Conservation (phyloP, 1,140 invertebrate genomes). For the Nebria ingens region DNA sequence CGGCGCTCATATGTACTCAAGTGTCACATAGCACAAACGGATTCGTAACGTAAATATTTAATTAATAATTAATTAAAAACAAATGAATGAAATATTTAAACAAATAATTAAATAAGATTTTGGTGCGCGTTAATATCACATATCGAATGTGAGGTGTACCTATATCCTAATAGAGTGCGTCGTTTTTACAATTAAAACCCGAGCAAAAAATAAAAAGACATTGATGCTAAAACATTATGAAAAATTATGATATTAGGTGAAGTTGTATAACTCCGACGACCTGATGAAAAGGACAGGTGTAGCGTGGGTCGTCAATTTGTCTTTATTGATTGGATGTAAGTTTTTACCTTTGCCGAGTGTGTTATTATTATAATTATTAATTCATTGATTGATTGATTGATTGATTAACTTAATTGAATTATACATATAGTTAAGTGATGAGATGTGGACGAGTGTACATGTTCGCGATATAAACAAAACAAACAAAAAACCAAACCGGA, state of each 20-base stretch:
- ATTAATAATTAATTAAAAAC: conserved; percentile 21
- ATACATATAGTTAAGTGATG: conserved; percentile 6
- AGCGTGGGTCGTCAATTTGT: conserved; percentile 1
- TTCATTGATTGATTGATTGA: conserved; percentile 1
- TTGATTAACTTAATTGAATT: conserved; percentile 1
- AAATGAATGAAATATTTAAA: neutral
- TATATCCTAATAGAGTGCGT: conserved; percentile 8
- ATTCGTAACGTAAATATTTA: conserved; percentile 16
- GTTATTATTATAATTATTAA: conserved; percentile 1
- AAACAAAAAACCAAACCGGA: too few relatives aligned
- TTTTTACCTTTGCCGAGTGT: conserved; percentile 9
- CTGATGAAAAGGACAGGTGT: neutral
- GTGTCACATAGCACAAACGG: conserved; percentile 27
- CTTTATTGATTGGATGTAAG: conserved; percentile 5
- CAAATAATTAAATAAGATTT: neutral
- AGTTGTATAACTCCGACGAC: conserved; percentile 6
- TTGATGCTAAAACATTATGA: conserved; percentile 11
- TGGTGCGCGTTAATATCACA: conserved; percentile 25
- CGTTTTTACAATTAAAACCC: conserved; percentile 13
- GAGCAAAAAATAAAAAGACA: conserved; percentile 12
- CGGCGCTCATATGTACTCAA: conserved; percentile 4
- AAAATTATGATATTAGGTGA: conserved; percentile 13
- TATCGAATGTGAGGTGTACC: conserved; percentile 26
- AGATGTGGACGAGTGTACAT: neutral
- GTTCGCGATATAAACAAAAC: too few relatives aligned